Conservation (phyloP, 2,888 invertebrate species). For the Ypsolopha sequella region DNA sequence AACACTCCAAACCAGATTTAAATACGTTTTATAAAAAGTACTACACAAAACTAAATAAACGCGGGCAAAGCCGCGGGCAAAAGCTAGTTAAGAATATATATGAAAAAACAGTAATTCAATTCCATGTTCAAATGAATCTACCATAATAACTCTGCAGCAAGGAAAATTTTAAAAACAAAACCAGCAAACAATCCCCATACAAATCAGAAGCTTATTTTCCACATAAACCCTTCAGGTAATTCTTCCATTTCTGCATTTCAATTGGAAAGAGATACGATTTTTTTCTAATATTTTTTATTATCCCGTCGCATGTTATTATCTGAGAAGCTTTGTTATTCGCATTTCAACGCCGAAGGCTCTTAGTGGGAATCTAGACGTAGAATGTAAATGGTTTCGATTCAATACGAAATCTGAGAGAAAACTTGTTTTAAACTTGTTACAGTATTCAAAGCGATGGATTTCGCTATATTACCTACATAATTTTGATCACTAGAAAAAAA, state of each 20-base stretch:
- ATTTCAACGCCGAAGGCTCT: conserved; percentile 10
- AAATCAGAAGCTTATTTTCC: no score
- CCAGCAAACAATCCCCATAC: no score
- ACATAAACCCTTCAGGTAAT: neutral
- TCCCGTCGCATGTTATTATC: conserved; percentile 23
- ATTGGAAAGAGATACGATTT: conserved; percentile 20
- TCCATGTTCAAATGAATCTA: neutral
- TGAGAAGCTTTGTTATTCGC: conserved; percentile 25
- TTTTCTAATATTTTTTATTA: conserved; percentile 25
- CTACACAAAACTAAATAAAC: no score
- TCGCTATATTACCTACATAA: no score
- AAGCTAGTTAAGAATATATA: no score
- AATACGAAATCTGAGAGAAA: neutral
- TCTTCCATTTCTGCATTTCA: conserved; percentile 8
- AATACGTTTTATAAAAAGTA: no score
- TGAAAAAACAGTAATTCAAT: neutral
- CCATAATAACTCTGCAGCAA: neutral
- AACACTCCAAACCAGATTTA: no score
- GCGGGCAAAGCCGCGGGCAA: no score
- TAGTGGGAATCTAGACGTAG: neutral
- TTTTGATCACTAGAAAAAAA: no score
- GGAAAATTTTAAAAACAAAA: neutral
- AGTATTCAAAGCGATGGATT: no score
- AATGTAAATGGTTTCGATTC: neutral
- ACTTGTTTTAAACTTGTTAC: no score